Evolutionary conservation across 2,113 vertebrate genomes (phyloP).

Genomic region (Orthochromis indermauri): DNA sequence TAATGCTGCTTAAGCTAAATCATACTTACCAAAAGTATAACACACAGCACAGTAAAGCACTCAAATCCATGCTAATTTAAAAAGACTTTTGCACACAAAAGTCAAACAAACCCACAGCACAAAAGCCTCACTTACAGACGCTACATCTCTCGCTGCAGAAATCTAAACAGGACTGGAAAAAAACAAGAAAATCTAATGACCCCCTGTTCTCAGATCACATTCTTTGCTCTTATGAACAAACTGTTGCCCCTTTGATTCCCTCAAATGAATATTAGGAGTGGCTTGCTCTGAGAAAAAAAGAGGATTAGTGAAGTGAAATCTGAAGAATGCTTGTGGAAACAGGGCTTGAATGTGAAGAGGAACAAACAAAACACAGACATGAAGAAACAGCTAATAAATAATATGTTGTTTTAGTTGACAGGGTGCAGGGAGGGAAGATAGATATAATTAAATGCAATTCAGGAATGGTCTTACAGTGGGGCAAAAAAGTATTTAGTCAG

Average conservation of each 20-base stretch:
- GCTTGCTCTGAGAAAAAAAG: conserved; percentile 4
- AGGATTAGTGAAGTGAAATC: conserved; percentile 23
- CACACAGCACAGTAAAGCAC: not conserved
- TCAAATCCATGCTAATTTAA: not conserved
- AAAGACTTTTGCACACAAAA: not conserved
- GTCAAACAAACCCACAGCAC: conserved; percentile 1
- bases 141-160: conserved; percentile 63
- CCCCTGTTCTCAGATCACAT: not conserved
- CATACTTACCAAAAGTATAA: not conserved
- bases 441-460: not conserved
- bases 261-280: conserved; percentile 5
- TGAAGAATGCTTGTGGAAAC: not conserved
- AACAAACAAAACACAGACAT: not conserved
- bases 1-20: not conserved
- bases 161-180: conserved; percentile 62
- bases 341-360: not conserved
- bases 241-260: not conserved
- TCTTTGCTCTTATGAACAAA: not conserved
- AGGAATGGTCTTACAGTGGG: not conserved
- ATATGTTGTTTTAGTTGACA: not conserved
- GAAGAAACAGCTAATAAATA: not conserved
- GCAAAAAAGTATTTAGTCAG: no score
- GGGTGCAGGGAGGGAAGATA: not conserved
- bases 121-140: conserved; percentile 49
- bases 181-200: conserved; percentile 7